phyloP scores from a whole-genome alignment of 2,113 vertebrate genomes.

The Lipotes vexillifer region DNA sequence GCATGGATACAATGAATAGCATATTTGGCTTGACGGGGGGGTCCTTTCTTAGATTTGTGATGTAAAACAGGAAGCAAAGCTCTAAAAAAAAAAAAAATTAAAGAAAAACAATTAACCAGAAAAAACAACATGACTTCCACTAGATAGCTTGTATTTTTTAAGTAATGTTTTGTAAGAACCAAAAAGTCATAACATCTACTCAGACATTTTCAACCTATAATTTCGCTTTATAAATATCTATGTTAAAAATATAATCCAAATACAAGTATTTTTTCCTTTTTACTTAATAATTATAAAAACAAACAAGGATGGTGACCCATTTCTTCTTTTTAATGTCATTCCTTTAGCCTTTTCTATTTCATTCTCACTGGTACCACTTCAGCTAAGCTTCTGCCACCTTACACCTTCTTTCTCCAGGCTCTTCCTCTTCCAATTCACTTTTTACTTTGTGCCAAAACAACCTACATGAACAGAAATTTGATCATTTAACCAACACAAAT shows the following conservation, averaged over 20 bases:
- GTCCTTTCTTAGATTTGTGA: constrained; percentile 97
- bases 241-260: not conserved
- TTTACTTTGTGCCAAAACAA: not conserved
- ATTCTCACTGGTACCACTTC: not conserved
- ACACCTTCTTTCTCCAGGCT: not conserved
- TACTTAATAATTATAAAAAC: not conserved
- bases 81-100: constrained; percentile 77
- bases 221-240: not conserved
- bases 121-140: not conserved
- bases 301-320: not conserved
- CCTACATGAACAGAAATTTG: not conserved
- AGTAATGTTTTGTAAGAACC: not conserved
- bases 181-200: not conserved
- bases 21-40: constrained; percentile 96
- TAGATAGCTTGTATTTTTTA: not conserved
- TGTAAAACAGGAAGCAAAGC: constrained; percentile 96
- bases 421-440: not conserved
- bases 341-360: not conserved
- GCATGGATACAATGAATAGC: constrained; percentile 98
- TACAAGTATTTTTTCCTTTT: not conserved
- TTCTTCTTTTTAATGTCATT: not conserved
- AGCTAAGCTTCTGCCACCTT: not conserved
- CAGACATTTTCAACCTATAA: not conserved
- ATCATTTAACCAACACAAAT: not conserved
- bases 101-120: constrained; percentile 10